Evolutionary conservation across 2,888 invertebrate species (phyloP).

Genomic region (Choreutis nemorana): DNA sequence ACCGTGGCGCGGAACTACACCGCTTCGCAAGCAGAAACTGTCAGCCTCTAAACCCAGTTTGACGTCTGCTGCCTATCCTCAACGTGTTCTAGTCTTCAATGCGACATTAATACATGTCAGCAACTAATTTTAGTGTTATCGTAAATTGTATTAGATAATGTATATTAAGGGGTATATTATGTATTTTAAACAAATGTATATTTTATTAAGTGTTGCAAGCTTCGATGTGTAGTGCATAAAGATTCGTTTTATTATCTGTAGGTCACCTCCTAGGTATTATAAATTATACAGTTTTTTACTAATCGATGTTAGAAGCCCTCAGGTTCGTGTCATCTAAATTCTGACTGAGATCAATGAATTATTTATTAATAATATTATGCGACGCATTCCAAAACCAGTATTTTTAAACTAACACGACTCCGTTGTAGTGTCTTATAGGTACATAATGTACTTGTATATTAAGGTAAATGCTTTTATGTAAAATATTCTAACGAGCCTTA

Average conservation of each 20-base stretch:
- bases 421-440: no score
- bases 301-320: no score
- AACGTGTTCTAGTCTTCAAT: constrained; percentile 63
- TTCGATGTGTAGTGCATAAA: constrained; percentile 45
- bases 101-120: constrained; percentile 58
- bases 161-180: constrained; percentile 37
- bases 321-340: constrained; percentile 34
- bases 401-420: constrained; percentile 21
- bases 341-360: constrained; percentile 35
- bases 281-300: no score
- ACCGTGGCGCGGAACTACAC: constrained; percentile 8
- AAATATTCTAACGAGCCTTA: no score
- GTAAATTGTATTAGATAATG: constrained; percentile 38
- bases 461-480: no score
- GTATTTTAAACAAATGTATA: constrained; percentile 36
- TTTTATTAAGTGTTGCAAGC: constrained; percentile 55
- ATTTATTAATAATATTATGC: no score
- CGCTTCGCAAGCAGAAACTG: constrained; percentile 46
- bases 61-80: constrained; percentile 64
- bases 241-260: constrained; percentile 24
- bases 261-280: constrained; percentile 52
- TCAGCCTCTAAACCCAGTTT: constrained; percentile 41
- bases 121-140: constrained; percentile 56
- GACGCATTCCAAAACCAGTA: constrained; percentile 60
- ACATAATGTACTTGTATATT: no score